phyloP scores from a whole-genome alignment of 1,140 invertebrate genomes.

The Pollicipes pollicipes region DNA sequence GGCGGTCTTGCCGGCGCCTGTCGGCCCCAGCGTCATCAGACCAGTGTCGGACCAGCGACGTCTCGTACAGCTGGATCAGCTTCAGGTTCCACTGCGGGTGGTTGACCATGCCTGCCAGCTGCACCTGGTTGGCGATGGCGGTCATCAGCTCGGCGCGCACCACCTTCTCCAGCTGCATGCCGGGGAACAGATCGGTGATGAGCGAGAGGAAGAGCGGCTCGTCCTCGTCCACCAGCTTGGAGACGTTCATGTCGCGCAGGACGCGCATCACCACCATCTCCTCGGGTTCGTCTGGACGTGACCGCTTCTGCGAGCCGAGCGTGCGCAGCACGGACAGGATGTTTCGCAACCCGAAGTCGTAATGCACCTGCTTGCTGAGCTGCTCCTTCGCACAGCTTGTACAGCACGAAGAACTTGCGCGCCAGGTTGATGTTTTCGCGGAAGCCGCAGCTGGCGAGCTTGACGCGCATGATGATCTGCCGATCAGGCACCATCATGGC shows the following conservation, averaged over 20 bases:
- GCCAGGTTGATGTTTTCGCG: slow-evolving; percentile 88
- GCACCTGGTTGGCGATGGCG: slow-evolving; percentile 56
- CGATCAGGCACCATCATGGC: slow-evolving; percentile 98
- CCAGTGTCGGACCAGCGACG: slow-evolving; percentile 82
- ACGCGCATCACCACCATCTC: slow-evolving; percentile 90
- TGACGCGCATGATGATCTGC: slow-evolving; percentile 92
- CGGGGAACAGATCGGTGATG: slow-evolving; percentile 86
- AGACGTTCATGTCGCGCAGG: slow-evolving; percentile 87
- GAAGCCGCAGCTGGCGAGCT: slow-evolving; percentile 87
- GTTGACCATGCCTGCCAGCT: slow-evolving; percentile 57
- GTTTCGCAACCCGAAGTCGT: slow-evolving; percentile 43
- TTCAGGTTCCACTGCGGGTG: slow-evolving; percentile 86
- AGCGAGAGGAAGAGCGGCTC: slow-evolving; percentile 87
- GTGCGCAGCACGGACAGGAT: slow-evolving; percentile 81
- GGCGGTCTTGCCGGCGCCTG: slow-evolving; percentile 81
- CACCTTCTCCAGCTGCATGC: slow-evolving; percentile 69
- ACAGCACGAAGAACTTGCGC: slow-evolving; percentile 87
- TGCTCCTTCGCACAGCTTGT: slow-evolving; percentile 95
- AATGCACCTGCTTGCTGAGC: slow-evolving; percentile 72
- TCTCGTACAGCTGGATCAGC: slow-evolving; percentile 83
- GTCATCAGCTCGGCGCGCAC: slow-evolving; percentile 48
- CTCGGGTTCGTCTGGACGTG: slow-evolving; percentile 75
- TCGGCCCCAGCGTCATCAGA: slow-evolving; percentile 91
- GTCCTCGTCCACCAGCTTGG: slow-evolving; percentile 89
- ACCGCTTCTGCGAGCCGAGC: slow-evolving; percentile 70